Base-by-base conservation (phyloP, 53 echinoderm and acorn worm genomes). In the Mesocentrotus franciscanus region DNA sequence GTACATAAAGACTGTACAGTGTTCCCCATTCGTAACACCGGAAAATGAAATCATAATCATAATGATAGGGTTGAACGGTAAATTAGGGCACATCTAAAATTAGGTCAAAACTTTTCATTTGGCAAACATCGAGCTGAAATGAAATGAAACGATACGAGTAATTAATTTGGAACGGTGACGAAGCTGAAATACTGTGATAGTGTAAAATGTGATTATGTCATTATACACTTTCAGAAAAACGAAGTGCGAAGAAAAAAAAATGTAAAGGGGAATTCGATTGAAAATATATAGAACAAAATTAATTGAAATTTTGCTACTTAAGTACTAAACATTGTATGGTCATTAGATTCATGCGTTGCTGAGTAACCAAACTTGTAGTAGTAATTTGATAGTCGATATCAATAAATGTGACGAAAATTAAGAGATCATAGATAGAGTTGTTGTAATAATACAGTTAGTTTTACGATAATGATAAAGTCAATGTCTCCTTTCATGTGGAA, bases 21-120 rank as follows among this genome's bases (percentile, higher is more conserved):
- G 13, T 14, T 76, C 64, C 64, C 33, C 12, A 14, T 76, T 14
- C 76, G 30, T 33, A 12, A 32, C 68, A 68, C 76, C 76, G 33
- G 76, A 76, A 76, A 76, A 30, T 29, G 76, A 33, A 76, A 76
- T 76, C 76, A 76, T 76, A 76, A 76, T 76, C 33, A 32, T 76
- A 33, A 76, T 33, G 76, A 76, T 13, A 13, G 27, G 76, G 76
- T 76, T 76, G 30, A 76, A 76, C 13, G 30, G 6, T 13, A 33
- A 76, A 76, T 9, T 76, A 76, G 76, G 76, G 10, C 76, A 76
- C 30, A 32, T 76, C 76, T 76, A 30, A 76, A 76, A 76, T 10
- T 76, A 76, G 76, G 30, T 76, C 33, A 76, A 15, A 11, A 30
- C 76, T 30, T 76, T 64, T 33, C 5, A 76, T 13, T 9, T 76